Conservation (phyloP, 2,888 invertebrate genomes). For the Luffia ferchaultella region DNA sequence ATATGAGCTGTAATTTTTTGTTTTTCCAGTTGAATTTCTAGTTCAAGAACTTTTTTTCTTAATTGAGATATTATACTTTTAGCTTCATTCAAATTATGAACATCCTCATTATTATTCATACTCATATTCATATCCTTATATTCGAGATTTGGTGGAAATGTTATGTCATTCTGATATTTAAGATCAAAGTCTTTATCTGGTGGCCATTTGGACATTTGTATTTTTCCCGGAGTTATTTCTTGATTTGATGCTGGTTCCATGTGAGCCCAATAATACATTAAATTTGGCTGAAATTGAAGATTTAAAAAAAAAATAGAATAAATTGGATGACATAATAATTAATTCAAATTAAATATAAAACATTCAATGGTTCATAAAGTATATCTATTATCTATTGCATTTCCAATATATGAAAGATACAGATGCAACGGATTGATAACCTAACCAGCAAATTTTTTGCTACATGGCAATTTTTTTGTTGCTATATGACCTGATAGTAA, state of each 20-base stretch:
- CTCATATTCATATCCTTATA: slow-evolving; percentile 32
- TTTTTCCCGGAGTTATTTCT: slow-evolving; percentile 76
- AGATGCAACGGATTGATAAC: too few species aligned
- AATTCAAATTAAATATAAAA: too few species aligned
- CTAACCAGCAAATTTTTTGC: too few species aligned
- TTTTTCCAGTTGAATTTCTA: slow-evolving; percentile 48
- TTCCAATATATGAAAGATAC: too few species aligned
- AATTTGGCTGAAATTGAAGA: slow-evolving; percentile 72
- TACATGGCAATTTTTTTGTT: too few species aligned
- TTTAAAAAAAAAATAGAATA: too few species aligned
- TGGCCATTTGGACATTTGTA: slow-evolving; percentile 79
- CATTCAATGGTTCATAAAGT: too few species aligned
- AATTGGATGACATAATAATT: too few species aligned
- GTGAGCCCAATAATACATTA: slow-evolving; percentile 92
- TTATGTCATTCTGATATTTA: slow-evolving; percentile 28
- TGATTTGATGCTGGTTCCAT: slow-evolving; percentile 74
- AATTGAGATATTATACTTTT: slow-evolving; percentile 41
- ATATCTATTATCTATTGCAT: too few species aligned
- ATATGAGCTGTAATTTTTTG: slow-evolving; percentile 40
- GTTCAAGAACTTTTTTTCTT: slow-evolving; percentile 39
- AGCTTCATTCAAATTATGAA: slow-evolving; percentile 44
- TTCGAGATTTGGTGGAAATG: slow-evolving; percentile 22
- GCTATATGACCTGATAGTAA: too few species aligned
- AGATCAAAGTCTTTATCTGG: slow-evolving; percentile 63
- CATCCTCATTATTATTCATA: slow-evolving; percentile 47